Evolutionary conservation across 2,888 invertebrate species (phyloP).

Genomic region (Apamea crenata): DNA sequence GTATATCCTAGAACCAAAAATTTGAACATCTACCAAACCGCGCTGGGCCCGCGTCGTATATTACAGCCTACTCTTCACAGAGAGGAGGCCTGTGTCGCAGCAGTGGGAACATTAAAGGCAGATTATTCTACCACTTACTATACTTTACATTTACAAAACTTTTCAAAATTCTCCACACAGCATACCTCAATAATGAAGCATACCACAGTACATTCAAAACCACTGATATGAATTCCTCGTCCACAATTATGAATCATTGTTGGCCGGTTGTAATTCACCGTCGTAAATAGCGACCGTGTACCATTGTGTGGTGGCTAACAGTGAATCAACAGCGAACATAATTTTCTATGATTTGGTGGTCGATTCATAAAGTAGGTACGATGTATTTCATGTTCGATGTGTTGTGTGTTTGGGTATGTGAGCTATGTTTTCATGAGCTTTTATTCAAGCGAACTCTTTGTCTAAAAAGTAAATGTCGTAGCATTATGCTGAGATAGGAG

Average conservation of each 20-base stretch:
- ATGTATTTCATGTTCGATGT: not conserved
- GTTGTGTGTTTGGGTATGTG: not conserved
- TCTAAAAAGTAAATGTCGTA: too few species aligned
- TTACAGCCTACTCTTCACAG: too few species aligned
- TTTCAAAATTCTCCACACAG: not conserved
- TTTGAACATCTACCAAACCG: too few species aligned
- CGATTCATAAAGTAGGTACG: not conserved
- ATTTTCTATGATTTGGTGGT: slow-evolving; percentile 30
- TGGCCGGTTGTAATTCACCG: slow-evolving; percentile 73
- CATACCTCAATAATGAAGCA: not conserved
- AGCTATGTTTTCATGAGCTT: not conserved
- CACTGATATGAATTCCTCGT: slow-evolving; percentile 65
- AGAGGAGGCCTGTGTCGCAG: too few species aligned
- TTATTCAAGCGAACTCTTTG: not conserved
- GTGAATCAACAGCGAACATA: slow-evolving; percentile 42
- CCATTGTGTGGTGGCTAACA: slow-evolving; percentile 28
- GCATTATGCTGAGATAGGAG: too few species aligned
- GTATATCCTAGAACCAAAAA: too few species aligned
- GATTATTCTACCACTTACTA: too few species aligned
- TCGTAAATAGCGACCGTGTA: slow-evolving; percentile 66
- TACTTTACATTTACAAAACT: not conserved
- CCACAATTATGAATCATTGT: slow-evolving; percentile 77
- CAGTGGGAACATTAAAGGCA: too few species aligned
- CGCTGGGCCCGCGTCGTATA: too few species aligned
- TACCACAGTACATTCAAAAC: slow-evolving; percentile 30